Evolutionary conservation across 2,797 vertebrate species (phyloP).

Genomic region (Trichosurus vulpecula): DNA sequence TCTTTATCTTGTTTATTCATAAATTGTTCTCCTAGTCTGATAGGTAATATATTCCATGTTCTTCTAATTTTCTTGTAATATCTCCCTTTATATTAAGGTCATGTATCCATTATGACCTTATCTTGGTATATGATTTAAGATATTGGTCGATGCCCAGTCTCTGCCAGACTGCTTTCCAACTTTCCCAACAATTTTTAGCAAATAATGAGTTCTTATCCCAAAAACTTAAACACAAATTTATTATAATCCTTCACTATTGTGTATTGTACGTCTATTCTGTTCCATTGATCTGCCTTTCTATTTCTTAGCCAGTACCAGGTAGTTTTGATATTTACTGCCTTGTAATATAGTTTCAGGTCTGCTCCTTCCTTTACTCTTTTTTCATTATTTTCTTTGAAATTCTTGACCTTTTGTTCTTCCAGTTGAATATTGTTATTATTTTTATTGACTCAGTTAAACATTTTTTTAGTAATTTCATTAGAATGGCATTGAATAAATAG

Average conservation of each 20-base stretch:
- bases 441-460: background rate
- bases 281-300: background rate
- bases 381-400: background rate
- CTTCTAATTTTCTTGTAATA: background rate
- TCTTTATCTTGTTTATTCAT: background rate
- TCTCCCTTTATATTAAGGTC: background rate
- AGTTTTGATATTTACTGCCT: background rate
- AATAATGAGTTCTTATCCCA: background rate
- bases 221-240: background rate
- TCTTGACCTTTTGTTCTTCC: background rate
- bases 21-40: background rate
- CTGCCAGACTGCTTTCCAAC: background rate
- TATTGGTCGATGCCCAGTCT: background rate
- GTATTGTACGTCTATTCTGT: background rate
- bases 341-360: background rate
- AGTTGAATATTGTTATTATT: background rate
- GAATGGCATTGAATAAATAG: background rate
- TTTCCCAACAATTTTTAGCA: background rate
- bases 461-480: background rate
- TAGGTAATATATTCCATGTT: background rate
- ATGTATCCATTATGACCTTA: background rate
- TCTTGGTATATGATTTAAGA: background rate
- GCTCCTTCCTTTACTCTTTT: background rate
- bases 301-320: background rate
- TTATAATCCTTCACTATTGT: background rate